These are phyloP conservation scores for Apodemia duryi DNA, from an alignment of 2,888 invertebrate genomes.

Conservation along the genomic window DNA sequence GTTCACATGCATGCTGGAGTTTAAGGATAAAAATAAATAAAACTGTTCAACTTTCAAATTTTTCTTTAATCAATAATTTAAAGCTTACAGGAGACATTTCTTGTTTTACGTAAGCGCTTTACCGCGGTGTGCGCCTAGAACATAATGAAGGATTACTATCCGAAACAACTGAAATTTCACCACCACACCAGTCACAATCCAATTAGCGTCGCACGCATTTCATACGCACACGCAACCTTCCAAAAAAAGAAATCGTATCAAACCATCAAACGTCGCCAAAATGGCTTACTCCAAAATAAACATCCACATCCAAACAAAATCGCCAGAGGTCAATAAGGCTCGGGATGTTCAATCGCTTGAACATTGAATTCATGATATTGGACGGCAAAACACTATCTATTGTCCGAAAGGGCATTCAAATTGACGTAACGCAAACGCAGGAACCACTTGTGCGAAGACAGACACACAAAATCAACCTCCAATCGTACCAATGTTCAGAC, in stretches of 20 bases:
- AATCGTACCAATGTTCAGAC: slow-evolving; percentile 1
- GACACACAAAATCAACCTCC: slow-evolving; percentile 7
- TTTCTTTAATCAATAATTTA: slow-evolving; percentile 77
- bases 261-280: slow-evolving; percentile 17
- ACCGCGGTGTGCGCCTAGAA: slow-evolving; percentile 30
- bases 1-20: too few relatives aligned
- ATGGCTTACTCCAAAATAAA: slow-evolving; percentile 6
- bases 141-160: slow-evolving; percentile 32
- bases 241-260: slow-evolving; percentile 12
- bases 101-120: slow-evolving; percentile 41
- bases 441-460: slow-evolving; percentile 14
- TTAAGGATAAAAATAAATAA: slow-evolving; percentile 47
- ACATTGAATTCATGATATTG: slow-evolving; percentile 22
- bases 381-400: slow-evolving; percentile 40
- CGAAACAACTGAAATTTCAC: slow-evolving; percentile 52
- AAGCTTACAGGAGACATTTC: slow-evolving; percentile 73
- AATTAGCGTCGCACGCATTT: slow-evolving; percentile 29
- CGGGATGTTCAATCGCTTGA: slow-evolving; percentile 20
- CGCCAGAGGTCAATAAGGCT: slow-evolving; percentile 20
- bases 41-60: slow-evolving; percentile 61
- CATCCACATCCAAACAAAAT: slow-evolving; percentile 23
- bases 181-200: slow-evolving; percentile 32
- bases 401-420: slow-evolving; percentile 36
- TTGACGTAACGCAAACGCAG: slow-evolving; percentile 23
- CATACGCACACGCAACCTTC: slow-evolving; percentile 12